A percentile compares a stretch with the other conserved stretches of the same genome.
Conservation (phyloP, 2,888 invertebrate genomes). For the Dastarcus helophoroides region DNA sequence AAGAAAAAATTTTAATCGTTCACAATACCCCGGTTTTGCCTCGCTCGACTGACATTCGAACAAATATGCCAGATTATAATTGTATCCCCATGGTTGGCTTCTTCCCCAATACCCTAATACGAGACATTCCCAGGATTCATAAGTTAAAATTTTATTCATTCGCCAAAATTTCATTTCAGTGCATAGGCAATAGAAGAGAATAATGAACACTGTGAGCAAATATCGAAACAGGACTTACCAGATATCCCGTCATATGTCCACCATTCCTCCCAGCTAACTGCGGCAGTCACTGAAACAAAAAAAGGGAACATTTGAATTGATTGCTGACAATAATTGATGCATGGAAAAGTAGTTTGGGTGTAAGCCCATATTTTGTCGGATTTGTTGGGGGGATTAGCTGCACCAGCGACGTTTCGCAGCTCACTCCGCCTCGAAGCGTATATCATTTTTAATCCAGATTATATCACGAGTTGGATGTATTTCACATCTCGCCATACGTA, state of each 20-base stretch:
- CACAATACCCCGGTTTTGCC: too few relatives aligned
- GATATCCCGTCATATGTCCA: conserved; percentile 94
- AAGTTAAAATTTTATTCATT: too few relatives aligned
- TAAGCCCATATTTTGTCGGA: conserved; percentile 33
- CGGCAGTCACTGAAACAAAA: conserved; percentile 57
- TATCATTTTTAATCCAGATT: conserved; percentile 39
- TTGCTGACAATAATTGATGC: conserved; percentile 31
- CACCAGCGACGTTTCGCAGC: conserved; percentile 24
- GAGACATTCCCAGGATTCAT: too few relatives aligned
- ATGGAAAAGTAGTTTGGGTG: conserved; percentile 22
- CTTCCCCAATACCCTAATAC: too few relatives aligned
- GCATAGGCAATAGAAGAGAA: background rate
- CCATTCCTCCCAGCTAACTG: conserved; percentile 90
- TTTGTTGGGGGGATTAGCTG: conserved; percentile 29
- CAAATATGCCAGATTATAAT: too few relatives aligned
- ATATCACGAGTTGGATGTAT: conserved; percentile 30
- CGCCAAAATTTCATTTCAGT: too few relatives aligned
- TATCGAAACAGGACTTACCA: conserved; percentile 65
- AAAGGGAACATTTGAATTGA: conserved; percentile 23
- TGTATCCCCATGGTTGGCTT: too few relatives aligned
- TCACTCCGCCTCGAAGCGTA: conserved; percentile 29
- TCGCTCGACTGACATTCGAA: too few relatives aligned
- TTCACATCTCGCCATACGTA: too few relatives aligned
- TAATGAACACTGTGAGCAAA: too few relatives aligned
- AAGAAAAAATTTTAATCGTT: too few relatives aligned